phyloP scores from a whole-genome alignment of 2,113 vertebrate genomes.

The Dicaeum eximium region DNA sequence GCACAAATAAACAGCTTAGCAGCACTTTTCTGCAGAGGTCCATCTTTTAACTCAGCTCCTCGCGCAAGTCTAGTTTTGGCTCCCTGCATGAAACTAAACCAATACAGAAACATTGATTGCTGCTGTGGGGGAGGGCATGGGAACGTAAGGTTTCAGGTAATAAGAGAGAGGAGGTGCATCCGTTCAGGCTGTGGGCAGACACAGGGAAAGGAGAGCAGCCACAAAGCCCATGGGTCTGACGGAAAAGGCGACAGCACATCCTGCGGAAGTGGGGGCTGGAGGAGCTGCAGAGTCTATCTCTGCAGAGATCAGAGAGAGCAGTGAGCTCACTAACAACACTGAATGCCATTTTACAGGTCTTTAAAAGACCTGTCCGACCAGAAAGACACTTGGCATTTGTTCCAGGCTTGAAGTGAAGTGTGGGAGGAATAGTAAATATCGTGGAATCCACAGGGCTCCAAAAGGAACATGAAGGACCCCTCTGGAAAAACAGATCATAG shows the following conservation, averaged over 20 bases:
- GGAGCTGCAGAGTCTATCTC: background rate
- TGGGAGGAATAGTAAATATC: background rate
- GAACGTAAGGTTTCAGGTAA: rapidly evolving
- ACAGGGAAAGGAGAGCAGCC: background rate
- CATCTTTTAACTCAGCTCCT: background rate
- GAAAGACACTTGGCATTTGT: background rate
- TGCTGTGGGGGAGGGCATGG: background rate
- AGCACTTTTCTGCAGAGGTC: background rate
- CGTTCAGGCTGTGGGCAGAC: background rate
- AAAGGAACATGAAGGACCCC: background rate
- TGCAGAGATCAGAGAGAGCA: background rate
- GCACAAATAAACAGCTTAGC: background rate
- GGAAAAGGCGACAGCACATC: background rate
- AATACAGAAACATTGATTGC: background rate
- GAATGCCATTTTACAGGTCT: background rate
- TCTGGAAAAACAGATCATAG: background rate
- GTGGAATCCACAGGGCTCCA: background rate
- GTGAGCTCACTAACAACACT: background rate
- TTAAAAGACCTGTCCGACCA: conserved; percentile 3
- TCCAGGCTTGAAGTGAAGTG: background rate
- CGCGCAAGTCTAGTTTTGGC: background rate
- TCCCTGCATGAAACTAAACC: background rate
- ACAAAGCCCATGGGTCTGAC: background rate
- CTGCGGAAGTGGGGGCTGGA: background rate
- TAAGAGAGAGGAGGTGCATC: background rate